Evolutionary conservation across 2,888 invertebrate species (phyloP).

Genomic region (Trilocha varians): DNA sequence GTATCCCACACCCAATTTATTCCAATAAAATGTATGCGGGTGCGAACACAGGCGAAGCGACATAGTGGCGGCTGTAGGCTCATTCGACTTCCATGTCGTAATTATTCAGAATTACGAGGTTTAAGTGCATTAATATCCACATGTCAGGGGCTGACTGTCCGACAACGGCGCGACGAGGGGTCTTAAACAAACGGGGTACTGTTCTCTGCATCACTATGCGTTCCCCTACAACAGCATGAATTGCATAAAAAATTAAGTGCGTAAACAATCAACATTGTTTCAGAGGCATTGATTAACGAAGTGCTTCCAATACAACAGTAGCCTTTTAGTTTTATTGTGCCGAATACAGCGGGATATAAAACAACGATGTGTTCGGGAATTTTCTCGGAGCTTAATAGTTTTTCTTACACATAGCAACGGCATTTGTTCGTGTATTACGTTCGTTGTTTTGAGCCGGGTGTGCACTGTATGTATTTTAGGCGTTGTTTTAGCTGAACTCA

Average conservation of each 20-base stretch:
- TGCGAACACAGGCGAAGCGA: slow-evolving; percentile 22
- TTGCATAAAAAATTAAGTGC: neutral
- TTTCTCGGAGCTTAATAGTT: neutral
- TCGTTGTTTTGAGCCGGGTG: slow-evolving; percentile 24
- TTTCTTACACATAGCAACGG: slow-evolving; percentile 2
- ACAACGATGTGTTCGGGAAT: neutral
- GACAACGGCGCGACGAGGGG: slow-evolving; percentile 9
- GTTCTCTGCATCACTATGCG: slow-evolving; percentile 1
- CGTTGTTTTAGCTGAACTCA: slow-evolving; percentile 34
- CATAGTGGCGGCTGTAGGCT: slow-evolving; percentile 28
- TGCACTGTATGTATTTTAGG: slow-evolving; percentile 40
- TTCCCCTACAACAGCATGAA: neutral
- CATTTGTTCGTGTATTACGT: slow-evolving; percentile 21
- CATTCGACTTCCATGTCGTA: slow-evolving; percentile 40
- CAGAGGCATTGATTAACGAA: neutral
- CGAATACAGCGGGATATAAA: too few species aligned
- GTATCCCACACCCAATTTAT: slow-evolving; percentile 49
- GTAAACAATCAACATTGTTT: neutral
- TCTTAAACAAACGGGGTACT: neutral
- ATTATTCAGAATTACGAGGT: slow-evolving; percentile 53
- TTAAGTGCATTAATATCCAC: slow-evolving; percentile 38
- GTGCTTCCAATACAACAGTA: neutral
- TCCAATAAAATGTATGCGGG: slow-evolving; percentile 67
- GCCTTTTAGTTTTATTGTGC: neutral
- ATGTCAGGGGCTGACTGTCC: slow-evolving; percentile 15